These are phyloP conservation scores for Zaprionus vittiger DNA, from an alignment of 1,140 invertebrate species.

Conservation along the genomic window DNA sequence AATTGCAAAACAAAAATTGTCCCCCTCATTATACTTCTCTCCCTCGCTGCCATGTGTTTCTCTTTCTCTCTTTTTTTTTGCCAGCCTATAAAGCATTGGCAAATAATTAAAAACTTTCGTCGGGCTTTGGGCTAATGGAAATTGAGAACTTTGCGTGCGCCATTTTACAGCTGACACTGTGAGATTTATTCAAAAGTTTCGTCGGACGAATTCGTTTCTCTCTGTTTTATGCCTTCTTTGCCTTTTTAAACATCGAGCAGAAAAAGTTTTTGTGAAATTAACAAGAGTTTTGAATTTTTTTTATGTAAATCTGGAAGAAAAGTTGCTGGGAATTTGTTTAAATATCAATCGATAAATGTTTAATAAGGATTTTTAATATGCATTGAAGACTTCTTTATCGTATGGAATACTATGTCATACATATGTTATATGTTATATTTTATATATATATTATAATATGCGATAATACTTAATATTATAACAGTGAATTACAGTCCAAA, in stretches of 20 bases:
- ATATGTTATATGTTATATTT: no score
- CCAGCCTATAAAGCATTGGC: conserved; percentile 62
- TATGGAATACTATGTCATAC: neutral
- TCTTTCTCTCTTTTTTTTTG: neutral
- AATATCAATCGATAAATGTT: neutral
- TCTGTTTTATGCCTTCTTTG: neutral
- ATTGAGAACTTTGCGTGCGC: conserved; percentile 52
- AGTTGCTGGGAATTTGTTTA: neutral
- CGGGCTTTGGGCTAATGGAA: conserved; percentile 63
- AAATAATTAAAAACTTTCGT: conserved; percentile 80
- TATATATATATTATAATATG: no score
- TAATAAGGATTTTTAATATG: neutral
- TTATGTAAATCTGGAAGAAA: neutral
- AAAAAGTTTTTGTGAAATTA: neutral
- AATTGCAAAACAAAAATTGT: conserved; percentile 54
- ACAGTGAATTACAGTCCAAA: fast-evolving
- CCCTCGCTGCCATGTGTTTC: neutral
- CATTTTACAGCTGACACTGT: conserved; percentile 57
- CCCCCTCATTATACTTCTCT: conserved; percentile 29
- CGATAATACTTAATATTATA: no score
- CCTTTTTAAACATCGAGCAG: neutral
- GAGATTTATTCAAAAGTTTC: conserved; percentile 45
- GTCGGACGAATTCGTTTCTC: conserved; percentile 8
- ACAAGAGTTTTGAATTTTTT: neutral
- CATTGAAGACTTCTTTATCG: neutral